These are phyloP conservation scores for Aplidium turbinatum DNA, from an alignment of 23 tunicate species.

Conservation along the genomic window DNA sequence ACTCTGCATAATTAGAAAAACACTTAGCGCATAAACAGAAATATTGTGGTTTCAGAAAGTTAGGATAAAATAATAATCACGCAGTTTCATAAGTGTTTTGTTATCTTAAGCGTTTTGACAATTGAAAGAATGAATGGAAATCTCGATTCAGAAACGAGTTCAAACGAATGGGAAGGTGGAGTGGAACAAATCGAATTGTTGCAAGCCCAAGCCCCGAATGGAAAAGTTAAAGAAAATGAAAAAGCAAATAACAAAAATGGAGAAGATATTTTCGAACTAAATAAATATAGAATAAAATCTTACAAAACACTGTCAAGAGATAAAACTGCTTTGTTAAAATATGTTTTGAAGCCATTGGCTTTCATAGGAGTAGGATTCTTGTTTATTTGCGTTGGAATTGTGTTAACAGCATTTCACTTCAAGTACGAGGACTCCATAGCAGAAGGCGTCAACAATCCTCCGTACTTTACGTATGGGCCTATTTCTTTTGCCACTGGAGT, in stretches of 20 bases:
- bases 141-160: too few species aligned
- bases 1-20: too few species aligned
- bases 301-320: conserved; percentile 26
- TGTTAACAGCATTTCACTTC: conserved; percentile 72
- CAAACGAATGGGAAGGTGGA: too few species aligned
- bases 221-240: too few species aligned
- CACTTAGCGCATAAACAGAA: too few species aligned
- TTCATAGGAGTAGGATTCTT: conserved; percentile 43
- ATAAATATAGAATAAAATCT: not conserved
- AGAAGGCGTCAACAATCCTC: not conserved
- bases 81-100: too few species aligned
- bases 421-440: conserved; percentile 54
- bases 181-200: too few species aligned
- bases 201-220: too few species aligned
- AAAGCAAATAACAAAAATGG: conserved; percentile 4
- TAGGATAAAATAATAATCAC: too few species aligned
- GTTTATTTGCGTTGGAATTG: conserved; percentile 52
- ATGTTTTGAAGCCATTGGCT: conserved; percentile 59
- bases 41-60: too few species aligned
- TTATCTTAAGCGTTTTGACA: too few species aligned
- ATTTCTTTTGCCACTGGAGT: conserved; percentile 66
- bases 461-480: conserved; percentile 89
- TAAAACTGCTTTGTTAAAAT: conserved; percentile 24
- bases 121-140: too few species aligned
- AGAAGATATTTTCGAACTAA: not conserved